phyloP scores from a whole-genome alignment of 2,113 vertebrate species.

The Lophotis ruficrista region DNA sequence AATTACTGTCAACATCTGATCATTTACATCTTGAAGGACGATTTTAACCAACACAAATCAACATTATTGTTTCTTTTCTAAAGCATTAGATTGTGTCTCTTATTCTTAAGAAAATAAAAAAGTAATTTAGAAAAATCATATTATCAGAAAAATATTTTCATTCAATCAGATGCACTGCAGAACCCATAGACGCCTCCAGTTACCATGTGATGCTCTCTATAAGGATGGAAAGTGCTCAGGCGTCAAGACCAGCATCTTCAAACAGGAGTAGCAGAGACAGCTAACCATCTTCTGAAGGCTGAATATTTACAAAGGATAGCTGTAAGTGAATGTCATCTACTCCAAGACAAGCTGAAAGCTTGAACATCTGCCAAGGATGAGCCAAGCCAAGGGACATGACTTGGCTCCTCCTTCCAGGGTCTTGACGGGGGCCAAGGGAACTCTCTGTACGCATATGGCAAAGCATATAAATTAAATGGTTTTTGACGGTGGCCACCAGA shows the following conservation, averaged over 20 bases:
- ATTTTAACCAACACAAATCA: not conserved
- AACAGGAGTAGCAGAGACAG: not conserved
- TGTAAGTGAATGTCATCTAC: not conserved
- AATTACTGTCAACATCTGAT: not conserved
- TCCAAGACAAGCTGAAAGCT: slow-evolving; percentile 6
- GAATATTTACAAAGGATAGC: not conserved
- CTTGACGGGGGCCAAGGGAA: not conserved
- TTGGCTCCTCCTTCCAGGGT: slow-evolving; percentile 20
- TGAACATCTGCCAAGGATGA: slow-evolving; percentile 42
- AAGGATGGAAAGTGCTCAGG: not conserved
- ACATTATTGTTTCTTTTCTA: not conserved
- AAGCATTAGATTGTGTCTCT: not conserved
- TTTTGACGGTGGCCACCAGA: slow-evolving; percentile 18
- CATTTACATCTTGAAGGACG: not conserved
- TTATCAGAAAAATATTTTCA: not conserved
- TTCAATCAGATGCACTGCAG: not conserved
- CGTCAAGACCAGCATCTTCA: not conserved
- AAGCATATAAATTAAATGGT: slow-evolving; percentile 23
- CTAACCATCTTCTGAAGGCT: not conserved
- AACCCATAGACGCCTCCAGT: not conserved
- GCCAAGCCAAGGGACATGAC: slow-evolving; percentile 55
- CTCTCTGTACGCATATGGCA: not conserved
- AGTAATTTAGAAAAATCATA: not conserved
- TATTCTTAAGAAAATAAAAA: not conserved
- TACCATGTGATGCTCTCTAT: not conserved